Evolutionary conservation across 1,140 invertebrate genomes (phyloP).

Genomic region (Theocolax elegans): DNA sequence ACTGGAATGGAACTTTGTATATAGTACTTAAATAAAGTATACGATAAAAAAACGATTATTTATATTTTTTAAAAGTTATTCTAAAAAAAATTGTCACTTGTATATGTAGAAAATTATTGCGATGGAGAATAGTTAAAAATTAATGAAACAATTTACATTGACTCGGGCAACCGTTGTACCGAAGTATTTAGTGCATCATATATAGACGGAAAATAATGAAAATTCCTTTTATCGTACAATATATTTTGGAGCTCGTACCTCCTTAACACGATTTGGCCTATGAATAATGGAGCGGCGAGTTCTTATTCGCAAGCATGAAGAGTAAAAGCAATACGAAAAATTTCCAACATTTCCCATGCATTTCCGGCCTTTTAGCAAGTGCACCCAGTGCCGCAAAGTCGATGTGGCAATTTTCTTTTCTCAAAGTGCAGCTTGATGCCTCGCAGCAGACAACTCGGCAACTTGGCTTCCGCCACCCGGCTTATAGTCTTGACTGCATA

Average conservation of each 20-base stretch:
- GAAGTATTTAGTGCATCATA: not conserved
- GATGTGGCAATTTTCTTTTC: slow-evolving; percentile 9
- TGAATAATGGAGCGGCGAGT: slow-evolving; percentile 19
- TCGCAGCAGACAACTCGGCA: too few species aligned
- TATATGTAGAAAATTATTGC: too few species aligned
- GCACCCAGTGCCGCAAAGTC: not conserved
- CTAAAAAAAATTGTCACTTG: too few species aligned
- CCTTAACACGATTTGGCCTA: not conserved
- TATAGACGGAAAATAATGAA: slow-evolving; percentile 7
- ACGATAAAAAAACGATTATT: too few species aligned
- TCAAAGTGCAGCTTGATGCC: not conserved
- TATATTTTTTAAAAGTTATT: too few species aligned
- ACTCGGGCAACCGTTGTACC: too few species aligned
- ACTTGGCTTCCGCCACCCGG: too few species aligned
- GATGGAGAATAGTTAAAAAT: too few species aligned
- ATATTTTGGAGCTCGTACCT: not conserved
- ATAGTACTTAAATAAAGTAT: too few species aligned
- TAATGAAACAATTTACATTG: too few species aligned
- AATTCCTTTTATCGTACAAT: slow-evolving; percentile 8
- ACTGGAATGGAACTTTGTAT: too few species aligned
- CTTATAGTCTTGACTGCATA: too few species aligned
- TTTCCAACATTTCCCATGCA: not conserved
- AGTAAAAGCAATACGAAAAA: slow-evolving; percentile 11
- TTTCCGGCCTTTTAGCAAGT: not conserved
- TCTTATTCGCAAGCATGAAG: not conserved